phyloP scores from a whole-genome alignment of 2,797 vertebrate genomes.

The Mormyrus proboscirostris region DNA sequence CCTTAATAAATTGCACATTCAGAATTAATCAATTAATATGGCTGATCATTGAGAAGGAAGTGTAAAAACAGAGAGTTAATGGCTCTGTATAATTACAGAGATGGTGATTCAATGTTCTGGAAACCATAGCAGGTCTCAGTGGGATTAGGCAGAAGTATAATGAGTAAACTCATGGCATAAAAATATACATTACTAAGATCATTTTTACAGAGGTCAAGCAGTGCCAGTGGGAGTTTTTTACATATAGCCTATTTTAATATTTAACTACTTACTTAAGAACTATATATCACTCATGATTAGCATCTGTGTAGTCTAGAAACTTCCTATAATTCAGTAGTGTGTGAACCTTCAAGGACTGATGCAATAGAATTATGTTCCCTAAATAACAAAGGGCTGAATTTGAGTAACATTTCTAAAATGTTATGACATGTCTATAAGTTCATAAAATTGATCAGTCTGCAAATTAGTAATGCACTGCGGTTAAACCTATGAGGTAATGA shows the following conservation, averaged over 20 bases:
- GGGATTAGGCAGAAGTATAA: background rate
- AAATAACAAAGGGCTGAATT: background rate
- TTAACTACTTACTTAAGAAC: background rate
- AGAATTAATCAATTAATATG: slow-evolving; percentile 72
- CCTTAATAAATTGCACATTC: slow-evolving; percentile 81
- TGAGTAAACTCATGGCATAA: background rate
- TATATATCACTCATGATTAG: background rate
- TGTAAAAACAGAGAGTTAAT: slow-evolving; percentile 2
- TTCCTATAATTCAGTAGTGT: background rate
- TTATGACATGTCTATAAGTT: background rate
- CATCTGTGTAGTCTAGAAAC: background rate
- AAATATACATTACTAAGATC: background rate
- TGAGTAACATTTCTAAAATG: background rate
- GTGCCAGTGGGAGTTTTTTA: background rate
- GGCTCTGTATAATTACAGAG: background rate
- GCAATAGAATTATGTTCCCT: background rate
- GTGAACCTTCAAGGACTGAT: background rate
- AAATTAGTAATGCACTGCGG: background rate
- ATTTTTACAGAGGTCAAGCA: background rate
- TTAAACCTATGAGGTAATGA: background rate
- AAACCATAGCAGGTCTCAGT: slow-evolving; percentile 8
- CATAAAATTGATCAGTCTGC: background rate
- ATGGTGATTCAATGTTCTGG: slow-evolving; percentile 10
- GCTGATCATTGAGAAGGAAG: slow-evolving; percentile 22
- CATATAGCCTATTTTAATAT: background rate